Percentiles rank a stretch among this genome's conserved stretches.
These are phyloP conservation scores for Cinara cedri DNA, from an alignment of 2,888 invertebrate genomes.

Conservation along the genomic window DNA sequence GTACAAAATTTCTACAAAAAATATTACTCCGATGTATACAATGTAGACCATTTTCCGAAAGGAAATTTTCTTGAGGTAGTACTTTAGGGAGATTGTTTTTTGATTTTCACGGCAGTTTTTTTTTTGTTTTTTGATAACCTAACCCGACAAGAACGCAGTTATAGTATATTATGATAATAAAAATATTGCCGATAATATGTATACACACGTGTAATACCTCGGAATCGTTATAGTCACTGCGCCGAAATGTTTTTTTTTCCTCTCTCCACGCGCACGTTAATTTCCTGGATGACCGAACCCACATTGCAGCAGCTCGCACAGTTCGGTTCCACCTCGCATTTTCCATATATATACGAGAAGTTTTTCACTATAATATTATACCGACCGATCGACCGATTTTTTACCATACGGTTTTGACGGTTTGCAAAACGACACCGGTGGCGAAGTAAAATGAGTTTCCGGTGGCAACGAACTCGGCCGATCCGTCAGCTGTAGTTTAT, in stretches of 20 bases:
- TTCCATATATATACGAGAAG: neutral
- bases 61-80: too few species aligned
- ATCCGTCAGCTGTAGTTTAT: neutral
- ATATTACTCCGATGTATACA: too few species aligned
- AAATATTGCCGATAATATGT: too few species aligned
- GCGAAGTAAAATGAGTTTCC: constrained; percentile 24
- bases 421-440: constrained; percentile 30
- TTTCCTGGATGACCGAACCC: constrained; percentile 51
- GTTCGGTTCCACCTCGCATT: constrained; percentile 25
- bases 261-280: neutral
- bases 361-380: neutral
- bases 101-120: too few species aligned
- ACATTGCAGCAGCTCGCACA: too few species aligned
- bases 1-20: too few species aligned
- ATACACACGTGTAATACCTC: neutral
- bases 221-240: constrained; percentile 19
- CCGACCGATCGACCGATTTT: constrained; percentile 1
- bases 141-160: too few species aligned
- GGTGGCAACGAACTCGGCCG: constrained; percentile 46
- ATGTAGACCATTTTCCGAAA: too few species aligned
- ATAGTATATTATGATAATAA: too few species aligned
- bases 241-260: constrained; percentile 19
- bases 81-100: too few species aligned
- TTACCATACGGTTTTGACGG: constrained; percentile 5
- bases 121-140: too few species aligned